Base-by-base conservation (phyloP, 2,888 invertebrate genomes). In the Colostygia pectinataria region DNA sequence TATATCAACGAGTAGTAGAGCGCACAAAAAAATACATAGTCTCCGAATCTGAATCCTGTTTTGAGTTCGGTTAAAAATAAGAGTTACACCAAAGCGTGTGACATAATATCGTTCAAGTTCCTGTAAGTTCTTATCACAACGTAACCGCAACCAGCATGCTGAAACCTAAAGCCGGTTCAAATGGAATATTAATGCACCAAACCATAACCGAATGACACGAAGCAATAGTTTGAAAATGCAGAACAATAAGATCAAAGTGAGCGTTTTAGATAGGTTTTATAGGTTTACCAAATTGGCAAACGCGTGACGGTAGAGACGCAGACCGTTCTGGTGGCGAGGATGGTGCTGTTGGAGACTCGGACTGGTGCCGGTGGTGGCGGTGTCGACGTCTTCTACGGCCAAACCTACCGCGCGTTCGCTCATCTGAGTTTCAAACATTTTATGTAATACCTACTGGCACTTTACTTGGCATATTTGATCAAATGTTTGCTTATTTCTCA, bases 271-370 rank as follows among this genome's bases (percentile, higher is more conserved):
- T n/a, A 29, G 4, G 28, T 6, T 9, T 36, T 38, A 8, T 8
- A 6, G 3, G 38, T 32, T 44, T 53, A 53, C 53, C 49, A 27
- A 45, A 53, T 45, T 53, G 27, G 33, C 39, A 15, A 36, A 53
- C 27, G 29, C 38, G 48, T 20, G 52, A 31, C 14, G 44, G 48
- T 45, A 53, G 37, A 18, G 53, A 53, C 14, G 29, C 44, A 10
- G 54, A 53, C 23, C 53, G 50, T 37, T 54, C 53, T 36, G 60
- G 55, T n/a, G 57, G 55, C n/a, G 55, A 18, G 2, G 57, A 51
- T 32, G 53, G 59, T 9, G 44, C 2, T 14, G 37, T 8, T 28
- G 47, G 27, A 2, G 49, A 15, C 37, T 49, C 37, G 4, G 53
- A 53, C 12, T 31, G 44, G 27, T 38, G 46, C 31, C 41, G 29